Evolutionary conservation across 2,888 invertebrate genomes (phyloP), one percentile per base, ranked within the genome.

Genomic region (Andrena bicolor): DNA sequence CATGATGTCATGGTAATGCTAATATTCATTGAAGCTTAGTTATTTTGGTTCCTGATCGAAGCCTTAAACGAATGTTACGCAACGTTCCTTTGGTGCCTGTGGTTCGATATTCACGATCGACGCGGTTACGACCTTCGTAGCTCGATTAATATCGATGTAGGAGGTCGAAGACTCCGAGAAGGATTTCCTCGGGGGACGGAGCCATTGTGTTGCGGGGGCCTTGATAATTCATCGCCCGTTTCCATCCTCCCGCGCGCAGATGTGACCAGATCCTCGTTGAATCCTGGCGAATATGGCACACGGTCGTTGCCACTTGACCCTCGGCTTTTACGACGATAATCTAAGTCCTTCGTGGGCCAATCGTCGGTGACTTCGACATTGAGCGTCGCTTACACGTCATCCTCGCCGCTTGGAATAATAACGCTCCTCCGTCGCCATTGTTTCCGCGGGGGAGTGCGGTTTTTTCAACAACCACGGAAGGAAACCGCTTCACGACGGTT

Each of bases 271-370:
- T 61, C 64, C 75, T 81, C 58, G 66, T 30, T 30, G 74, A 80
- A 83, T 78, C 13, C 20, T 32, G 49, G 20, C 28, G 60, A 78
- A 85, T 83, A 73, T 85, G 74, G 81, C 72, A 83, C 84, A 84
- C 77, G 84, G 86, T 83, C 82, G 66, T 83, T 84, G 83, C 53
- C 84, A 73, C 64, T 69, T 78, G 80, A 80, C 80, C 79, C 60
- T 83, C 70, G 71, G 10, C 69, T 77, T 70, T 76, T n/a, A 23
- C 41, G 68, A 74, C 71, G 30, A n/a, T 71, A 76, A 66, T 71
- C 51, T 20, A 68, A 82, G 56, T 85, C 60, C 73, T 61, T 82
- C 73, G 70, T 71, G 64, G 58, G 28, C 60, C 68, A 49, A 41
- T 77, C 61, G 73, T 23, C 26, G 68, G 48, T 26, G 26, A 66